Conservation (phyloP, 1,140 invertebrate genomes). For the Drosophila pallidifrons region DNA sequence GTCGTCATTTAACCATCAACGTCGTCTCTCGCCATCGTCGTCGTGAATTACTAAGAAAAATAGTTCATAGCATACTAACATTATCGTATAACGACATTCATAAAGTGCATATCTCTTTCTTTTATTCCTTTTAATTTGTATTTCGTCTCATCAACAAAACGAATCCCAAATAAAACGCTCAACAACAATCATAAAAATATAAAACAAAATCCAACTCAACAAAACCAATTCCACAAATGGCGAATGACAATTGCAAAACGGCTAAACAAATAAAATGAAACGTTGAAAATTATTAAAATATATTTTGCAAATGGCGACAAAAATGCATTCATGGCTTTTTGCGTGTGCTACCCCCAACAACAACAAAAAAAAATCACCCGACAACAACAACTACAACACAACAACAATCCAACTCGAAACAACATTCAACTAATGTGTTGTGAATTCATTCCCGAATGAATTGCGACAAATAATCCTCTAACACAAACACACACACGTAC, state of each 20-base stretch:
- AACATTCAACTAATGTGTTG: constrained; percentile 44
- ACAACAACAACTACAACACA: constrained; percentile 37
- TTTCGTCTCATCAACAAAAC: constrained; percentile 63
- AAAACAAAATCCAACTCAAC: constrained; percentile 34
- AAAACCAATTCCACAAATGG: constrained; percentile 31
- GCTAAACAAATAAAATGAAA: constrained; percentile 76
- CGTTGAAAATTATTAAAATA: constrained; percentile 36
- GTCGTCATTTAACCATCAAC: constrained; percentile 53
- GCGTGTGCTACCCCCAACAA: constrained; percentile 46
- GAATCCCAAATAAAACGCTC: constrained; percentile 43
- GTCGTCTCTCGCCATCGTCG: constrained; percentile 39
- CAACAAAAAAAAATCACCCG: constrained; percentile 25
- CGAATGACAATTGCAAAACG: constrained; percentile 42
- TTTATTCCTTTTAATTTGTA: constrained; percentile 71
- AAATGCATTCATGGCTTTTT: constrained; percentile 83
- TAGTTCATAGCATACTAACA: constrained; percentile 33
- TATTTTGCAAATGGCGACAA: constrained; percentile 64
- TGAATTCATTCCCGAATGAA: constrained; percentile 31
- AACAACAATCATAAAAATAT: constrained; percentile 49
- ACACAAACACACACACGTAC: constrained; percentile 12
- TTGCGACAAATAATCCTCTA: neutral
- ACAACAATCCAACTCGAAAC: constrained; percentile 18
- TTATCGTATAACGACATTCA: constrained; percentile 59
- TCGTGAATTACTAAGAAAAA: constrained; percentile 46
- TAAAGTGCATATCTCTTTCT: constrained; percentile 74